Evolutionary conservation across 1,140 invertebrate species (phyloP).

Genomic region (Portunus trituberculatus): DNA sequence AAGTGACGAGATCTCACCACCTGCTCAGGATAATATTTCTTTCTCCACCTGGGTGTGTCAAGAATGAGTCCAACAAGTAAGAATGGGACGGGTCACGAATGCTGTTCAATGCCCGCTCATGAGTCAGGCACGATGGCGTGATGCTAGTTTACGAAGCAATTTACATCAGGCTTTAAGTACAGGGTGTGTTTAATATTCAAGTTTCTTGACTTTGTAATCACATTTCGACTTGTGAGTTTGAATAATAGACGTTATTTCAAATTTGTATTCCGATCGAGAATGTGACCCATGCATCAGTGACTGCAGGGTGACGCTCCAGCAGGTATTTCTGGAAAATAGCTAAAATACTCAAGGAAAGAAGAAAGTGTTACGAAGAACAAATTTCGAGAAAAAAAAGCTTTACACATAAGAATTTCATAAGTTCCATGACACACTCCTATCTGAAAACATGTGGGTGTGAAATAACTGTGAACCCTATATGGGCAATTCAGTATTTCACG

Average conservation of each 20-base stretch:
- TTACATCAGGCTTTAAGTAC: neutral
- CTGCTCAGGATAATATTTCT: too few species aligned
- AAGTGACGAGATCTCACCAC: too few species aligned
- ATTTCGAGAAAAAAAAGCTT: neutral
- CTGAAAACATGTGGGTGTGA: neutral
- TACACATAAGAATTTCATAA: neutral
- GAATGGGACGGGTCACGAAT: neutral
- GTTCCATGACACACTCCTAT: neutral
- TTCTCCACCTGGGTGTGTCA: neutral
- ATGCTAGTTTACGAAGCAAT: neutral
- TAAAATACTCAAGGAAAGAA: neutral
- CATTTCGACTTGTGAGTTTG: neutral
- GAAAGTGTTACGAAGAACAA: neutral
- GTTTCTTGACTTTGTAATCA: neutral
- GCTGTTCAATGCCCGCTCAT: neutral
- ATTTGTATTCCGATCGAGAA: neutral
- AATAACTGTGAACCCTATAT: neutral
- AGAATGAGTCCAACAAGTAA: neutral
- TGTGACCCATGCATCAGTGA: neutral
- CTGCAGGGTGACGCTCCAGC: neutral
- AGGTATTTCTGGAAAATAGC: neutral
- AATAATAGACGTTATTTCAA: neutral
- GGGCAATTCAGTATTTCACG: constrained; percentile 4
- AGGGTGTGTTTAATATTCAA: neutral
- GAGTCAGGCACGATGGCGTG: neutral